These are phyloP conservation scores for Plutomurus gul DNA, from an alignment of 1,140 invertebrate species.

Conservation along the genomic window DNA sequence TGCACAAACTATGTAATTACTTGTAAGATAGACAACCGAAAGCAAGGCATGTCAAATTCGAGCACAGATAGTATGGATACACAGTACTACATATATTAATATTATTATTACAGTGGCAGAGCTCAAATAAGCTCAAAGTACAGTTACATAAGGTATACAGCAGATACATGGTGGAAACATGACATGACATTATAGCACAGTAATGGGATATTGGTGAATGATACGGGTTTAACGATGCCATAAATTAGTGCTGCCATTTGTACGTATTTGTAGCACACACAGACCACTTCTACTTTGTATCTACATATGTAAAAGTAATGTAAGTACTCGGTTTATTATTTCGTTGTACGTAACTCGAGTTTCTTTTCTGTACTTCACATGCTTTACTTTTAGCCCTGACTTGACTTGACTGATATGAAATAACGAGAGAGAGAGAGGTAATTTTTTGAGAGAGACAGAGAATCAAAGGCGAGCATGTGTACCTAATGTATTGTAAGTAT, in stretches of 20 bases:
- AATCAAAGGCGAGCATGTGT: too few relatives aligned
- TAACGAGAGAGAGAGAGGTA: too few relatives aligned
- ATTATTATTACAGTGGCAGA: too few relatives aligned
- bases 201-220: background rate
- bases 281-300: background rate
- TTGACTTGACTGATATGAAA: too few relatives aligned
- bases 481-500: background rate
- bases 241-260: slow-evolving; percentile 12
- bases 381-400: too few relatives aligned
- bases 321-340: background rate
- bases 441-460: too few relatives aligned
- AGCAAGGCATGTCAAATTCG: too few relatives aligned
- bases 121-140: background rate
- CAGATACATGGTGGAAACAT: background rate
- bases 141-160: background rate
- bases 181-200: background rate
- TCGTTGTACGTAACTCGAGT: too few relatives aligned
- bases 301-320: background rate
- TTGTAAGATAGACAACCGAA: background rate
- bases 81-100: too few relatives aligned
- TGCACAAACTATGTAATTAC: background rate
- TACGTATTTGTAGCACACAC: background rate
- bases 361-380: too few relatives aligned
- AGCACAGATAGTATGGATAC: background rate
- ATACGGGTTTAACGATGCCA: background rate